Base-by-base conservation (phyloP, 1,140 invertebrate genomes). In the Leptinotarsa defecta region DNA sequence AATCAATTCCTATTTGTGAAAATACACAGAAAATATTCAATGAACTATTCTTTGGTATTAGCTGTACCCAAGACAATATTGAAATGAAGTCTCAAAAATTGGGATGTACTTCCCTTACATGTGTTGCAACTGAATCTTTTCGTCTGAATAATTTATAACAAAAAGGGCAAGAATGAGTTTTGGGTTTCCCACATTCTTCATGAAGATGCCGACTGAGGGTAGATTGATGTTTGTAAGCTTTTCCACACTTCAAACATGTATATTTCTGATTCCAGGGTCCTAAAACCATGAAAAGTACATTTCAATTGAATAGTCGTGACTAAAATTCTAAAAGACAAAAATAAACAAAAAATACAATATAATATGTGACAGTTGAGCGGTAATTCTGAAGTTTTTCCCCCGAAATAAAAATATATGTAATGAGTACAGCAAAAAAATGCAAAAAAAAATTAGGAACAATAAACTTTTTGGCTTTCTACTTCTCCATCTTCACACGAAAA, bases 111-210 rank as follows among this genome's bases (percentile, higher is more conserved):
- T 48, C 43, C 13, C 34, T 48, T 13, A 43, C 13, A 48, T 68
- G 67, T 19, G 24, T 68, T 19, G n/a, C 43, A 15, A 68, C 13
- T 3, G 67, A 43, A 3, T 27, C 24, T 15, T 19, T 27, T 68
- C 43, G 24, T 19, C 17, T 68, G 8, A 43, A 68, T 13, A 43
- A n/a, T 68, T 68, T 68, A 49, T n/a, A 43, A 48, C 67, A 68
- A 5, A 68, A n/a, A 19, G 24, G 34, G 3, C 67, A 68, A 13
- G n/a, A 13, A 11, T 43, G 43, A 13, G 24, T 27, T 19, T 19
- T 27, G 24, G n/a, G 67, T 15, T 68, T 27, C 17, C 34, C 34
- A 43, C 67, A 68, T 48, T 68, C 67, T 19, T 68, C 24, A 43
- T 48, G 24, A 13, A 15, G 24, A 48, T 68, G 67, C 3, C 67